Base-by-base conservation (phyloP, 2,113 vertebrate species). In the Menidia beryllina region DNA sequence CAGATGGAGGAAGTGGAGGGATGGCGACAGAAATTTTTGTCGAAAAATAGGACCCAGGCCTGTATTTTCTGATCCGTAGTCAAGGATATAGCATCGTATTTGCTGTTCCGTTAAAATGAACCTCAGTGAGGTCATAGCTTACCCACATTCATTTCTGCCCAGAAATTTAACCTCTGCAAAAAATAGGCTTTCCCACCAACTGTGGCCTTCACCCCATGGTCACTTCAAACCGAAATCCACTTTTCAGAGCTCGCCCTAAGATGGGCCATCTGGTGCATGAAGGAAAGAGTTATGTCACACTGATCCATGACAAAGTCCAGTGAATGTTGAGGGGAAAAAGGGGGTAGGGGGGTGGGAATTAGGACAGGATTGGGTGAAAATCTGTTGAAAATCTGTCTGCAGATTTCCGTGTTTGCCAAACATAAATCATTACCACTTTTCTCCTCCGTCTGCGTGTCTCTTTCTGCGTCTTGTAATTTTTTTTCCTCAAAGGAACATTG, bases 251-350 rank as follows among this genome's bases (percentile, higher is more conserved):
- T 45, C 19, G 13, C 41, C 17, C 5, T 19, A 14, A 45, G 7
- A n/a, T 45, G 2, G 2, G 17, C 19, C 39, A 74, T 83, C 72
- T 84, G 75, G 7, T 34, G 30, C 7, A 2, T 34, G 5, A 64
- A 58, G 57, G 25, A 66, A 65, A 56, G 54, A 66, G 67, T 54
- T 10, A 34, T 86, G 79, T 76, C 72, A 82, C 57, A 81, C 77
- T 75, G 45, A 88, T 77, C 71, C 72, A 34, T 85, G 75, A 86
- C 59, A 25, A 72, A 87, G 73, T 72, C 74, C 74, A 86, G 30
- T 34, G 7, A 34, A 34, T 24, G n/a, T 45, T 2, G 14, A 26
- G 17, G n/a, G n/a, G 54, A 15, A 26, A 4, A 9, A 45, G 17
- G 17, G 19, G 5, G 21, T 12, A 43, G 47, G 58, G n/a, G n/a